These are phyloP conservation scores for Hemibagrus wyckioides DNA, from an alignment of 2,113 vertebrate species.

Conservation along the genomic window DNA sequence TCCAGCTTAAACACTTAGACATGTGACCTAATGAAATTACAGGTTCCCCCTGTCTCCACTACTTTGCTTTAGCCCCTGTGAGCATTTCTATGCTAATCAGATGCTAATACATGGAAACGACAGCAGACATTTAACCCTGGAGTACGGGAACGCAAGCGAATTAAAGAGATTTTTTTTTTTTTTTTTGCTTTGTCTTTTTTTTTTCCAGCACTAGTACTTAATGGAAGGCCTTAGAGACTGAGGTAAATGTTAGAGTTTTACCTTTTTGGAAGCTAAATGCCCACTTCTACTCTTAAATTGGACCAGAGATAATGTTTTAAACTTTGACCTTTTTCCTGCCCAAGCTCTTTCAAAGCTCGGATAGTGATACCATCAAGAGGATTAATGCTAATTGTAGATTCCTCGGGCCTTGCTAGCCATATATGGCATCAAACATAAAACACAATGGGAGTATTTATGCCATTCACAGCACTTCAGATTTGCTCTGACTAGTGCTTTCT, in stretches of 20 bases:
- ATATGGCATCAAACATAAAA: background rate
- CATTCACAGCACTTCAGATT: slow-evolving; percentile 9
- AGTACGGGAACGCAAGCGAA: slow-evolving; percentile 54
- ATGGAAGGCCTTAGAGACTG: slow-evolving; percentile 53
- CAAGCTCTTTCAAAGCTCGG: slow-evolving; percentile 28
- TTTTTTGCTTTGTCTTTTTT: slow-evolving; percentile 45
- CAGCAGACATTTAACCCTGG: slow-evolving; percentile 69
- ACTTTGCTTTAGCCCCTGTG: slow-evolving; percentile 57
- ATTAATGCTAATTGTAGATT: slow-evolving; percentile 32
- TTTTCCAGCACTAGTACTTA: slow-evolving; percentile 46
- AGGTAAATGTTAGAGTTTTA: slow-evolving; percentile 52
- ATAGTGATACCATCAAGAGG: slow-evolving; percentile 20
- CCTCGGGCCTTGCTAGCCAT: background rate
- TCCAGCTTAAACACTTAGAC: slow-evolving; percentile 64
- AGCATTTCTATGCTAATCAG: slow-evolving; percentile 73
- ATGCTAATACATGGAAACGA: slow-evolving; percentile 73
- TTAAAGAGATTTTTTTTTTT: slow-evolving; percentile 56
- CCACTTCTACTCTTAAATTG: slow-evolving; percentile 53
- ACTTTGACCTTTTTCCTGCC: slow-evolving; percentile 46
- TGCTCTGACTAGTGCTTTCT: background rate
- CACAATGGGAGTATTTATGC: background rate
- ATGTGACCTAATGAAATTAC: slow-evolving; percentile 67
- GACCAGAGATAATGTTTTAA: slow-evolving; percentile 48
- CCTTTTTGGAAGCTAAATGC: slow-evolving; percentile 56
- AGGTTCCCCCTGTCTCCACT: slow-evolving; percentile 58